These are phyloP conservation scores for Limanda limanda DNA, from an alignment of 2,113 vertebrate genomes.

Conservation along the genomic window DNA sequence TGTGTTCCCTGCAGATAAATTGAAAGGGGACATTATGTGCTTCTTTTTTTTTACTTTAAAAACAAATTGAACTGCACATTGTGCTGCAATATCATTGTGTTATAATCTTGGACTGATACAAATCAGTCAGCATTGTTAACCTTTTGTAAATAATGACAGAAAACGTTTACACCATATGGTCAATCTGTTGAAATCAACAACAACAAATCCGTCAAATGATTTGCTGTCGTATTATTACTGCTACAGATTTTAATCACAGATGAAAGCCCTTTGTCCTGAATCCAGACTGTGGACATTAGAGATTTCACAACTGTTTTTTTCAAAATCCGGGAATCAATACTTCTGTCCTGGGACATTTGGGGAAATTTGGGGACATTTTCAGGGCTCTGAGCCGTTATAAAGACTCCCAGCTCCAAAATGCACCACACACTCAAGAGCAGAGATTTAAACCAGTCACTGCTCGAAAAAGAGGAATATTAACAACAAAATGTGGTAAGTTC, in stretches of 20 bases:
- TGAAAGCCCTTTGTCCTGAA: not conserved
- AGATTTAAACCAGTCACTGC: not conserved
- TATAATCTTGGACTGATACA: not conserved
- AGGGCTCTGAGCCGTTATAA: constrained; percentile 55
- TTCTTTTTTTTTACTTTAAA: not conserved
- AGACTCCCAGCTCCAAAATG: constrained; percentile 21
- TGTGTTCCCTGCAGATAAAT: constrained; percentile 6
- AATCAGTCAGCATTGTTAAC: constrained; percentile 15
- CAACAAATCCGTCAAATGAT: not conserved
- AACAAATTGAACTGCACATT: constrained; percentile 5
- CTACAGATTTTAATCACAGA: not conserved
- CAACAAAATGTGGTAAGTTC: constrained; percentile 62
- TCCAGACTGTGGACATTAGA: not conserved
- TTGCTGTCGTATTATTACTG: not conserved
- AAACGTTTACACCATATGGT: not conserved
- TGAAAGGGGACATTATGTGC: not conserved
- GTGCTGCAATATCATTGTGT: constrained; percentile 1
- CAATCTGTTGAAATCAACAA: not conserved
- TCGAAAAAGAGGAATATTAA: not conserved
- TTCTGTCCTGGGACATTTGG: not conserved
- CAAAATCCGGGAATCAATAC: constrained; percentile 3
- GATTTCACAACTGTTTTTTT: constrained; percentile 49
- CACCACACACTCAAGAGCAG: not conserved
- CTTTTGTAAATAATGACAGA: not conserved
- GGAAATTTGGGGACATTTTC: constrained; percentile 22